Evolutionary conservation across 2,113 vertebrate genomes (phyloP).

Genomic region (Mustela nigripes): DNA sequence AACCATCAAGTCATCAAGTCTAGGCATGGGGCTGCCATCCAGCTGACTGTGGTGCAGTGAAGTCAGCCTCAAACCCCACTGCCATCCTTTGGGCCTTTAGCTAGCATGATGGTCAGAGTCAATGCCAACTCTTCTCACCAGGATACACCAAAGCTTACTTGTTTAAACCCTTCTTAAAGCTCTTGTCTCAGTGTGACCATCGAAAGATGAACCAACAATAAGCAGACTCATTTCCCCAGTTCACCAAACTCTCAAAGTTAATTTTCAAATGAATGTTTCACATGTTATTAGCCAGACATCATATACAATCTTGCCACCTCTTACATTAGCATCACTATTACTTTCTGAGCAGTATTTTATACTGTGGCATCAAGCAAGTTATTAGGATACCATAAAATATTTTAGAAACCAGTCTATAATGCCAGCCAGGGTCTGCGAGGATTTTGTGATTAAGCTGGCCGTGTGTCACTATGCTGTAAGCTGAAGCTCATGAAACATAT

Average conservation of each 20-base stretch:
- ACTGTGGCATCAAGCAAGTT: not conserved
- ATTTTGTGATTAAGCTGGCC: not conserved
- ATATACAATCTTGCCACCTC: not conserved
- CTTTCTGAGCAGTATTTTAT: not conserved
- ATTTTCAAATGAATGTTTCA: constrained; percentile 22
- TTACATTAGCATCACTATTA: not conserved
- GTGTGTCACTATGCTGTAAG: not conserved
- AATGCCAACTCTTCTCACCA: not conserved
- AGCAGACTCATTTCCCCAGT: not conserved
- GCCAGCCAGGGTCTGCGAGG: not conserved
- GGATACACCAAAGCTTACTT: not conserved
- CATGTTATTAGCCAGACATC: not conserved
- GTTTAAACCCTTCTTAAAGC: not conserved
- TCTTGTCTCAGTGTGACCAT: not conserved
- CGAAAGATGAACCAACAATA: not conserved
- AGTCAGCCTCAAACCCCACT: not conserved
- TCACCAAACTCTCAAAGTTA: not conserved
- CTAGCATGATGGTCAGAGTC: not conserved
- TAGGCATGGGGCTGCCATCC: not conserved
- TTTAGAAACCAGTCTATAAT: constrained; percentile 1
- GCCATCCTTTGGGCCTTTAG: not conserved
- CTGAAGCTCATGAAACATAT: constrained; percentile 12
- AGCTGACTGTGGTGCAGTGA: not conserved
- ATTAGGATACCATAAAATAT: not conserved
- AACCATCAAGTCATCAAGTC: not conserved